Evolutionary conservation across 2,888 invertebrate species (phyloP), one percentile per base, ranked within the genome.

Genomic region (Agrochola litura): DNA sequence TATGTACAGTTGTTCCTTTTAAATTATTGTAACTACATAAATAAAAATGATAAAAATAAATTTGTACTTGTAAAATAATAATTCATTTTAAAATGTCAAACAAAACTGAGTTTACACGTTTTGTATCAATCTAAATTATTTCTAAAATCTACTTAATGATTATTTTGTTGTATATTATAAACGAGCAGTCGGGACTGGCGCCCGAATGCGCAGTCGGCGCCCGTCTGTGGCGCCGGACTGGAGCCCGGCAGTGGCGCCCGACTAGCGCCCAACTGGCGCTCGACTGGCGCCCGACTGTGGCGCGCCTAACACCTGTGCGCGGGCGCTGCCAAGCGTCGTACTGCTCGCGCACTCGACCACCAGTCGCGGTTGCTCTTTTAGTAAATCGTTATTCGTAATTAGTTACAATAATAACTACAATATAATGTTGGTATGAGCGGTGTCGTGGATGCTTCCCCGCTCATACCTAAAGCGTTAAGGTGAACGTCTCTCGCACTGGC

Each of bases 381-480:
- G 86, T 93, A 94, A 93, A 92, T 93, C 91, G 93, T 95, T 94
- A 94, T 93, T 93, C 92, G 92, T 95, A 94, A 94, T 95, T 94
- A 95, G 92, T 95, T 95, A 95, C 92, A 94, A 93, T 95, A 95
- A 93, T 94, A 95, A 95, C 96, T 96, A 96, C 96, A 95, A 94
- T 96, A 95, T 96, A 96, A 95, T 94, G 93, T 94, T 96, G 96
- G 96, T 96, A 96, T 96, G 96, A 96, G 96, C 95, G 96, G 96
- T 93, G 92, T 93, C 93, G 96, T 96, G 96, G 96, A 96, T 96
- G 96, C 96, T 92, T 91, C 94, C 94, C 96, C 96, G 93, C 96
- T 94, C 96, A 96, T 96, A 96, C 96, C 96, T 96, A 96, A 96
- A 96, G 96, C 96, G 96, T 96, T 95, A 94, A 96, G 95, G 95